Evolutionary conservation across 2,888 invertebrate genomes (phyloP), one percentile per base, ranked within the genome.

Genomic region (Aphidius colemani): DNA sequence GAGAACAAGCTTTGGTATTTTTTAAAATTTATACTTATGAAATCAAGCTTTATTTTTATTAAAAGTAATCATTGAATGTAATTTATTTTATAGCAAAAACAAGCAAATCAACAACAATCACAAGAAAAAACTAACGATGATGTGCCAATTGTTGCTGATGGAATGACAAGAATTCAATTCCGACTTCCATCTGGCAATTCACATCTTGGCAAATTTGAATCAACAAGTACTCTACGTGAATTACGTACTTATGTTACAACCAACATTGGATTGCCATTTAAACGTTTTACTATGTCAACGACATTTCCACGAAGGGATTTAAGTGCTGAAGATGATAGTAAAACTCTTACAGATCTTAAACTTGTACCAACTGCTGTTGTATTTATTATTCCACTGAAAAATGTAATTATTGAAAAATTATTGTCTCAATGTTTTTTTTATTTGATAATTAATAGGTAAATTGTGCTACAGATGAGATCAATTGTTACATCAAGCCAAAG

Each of bases 181-280:
- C 90, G 93, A 73, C 78, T 95, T 70, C 93, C 95, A 0, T 91
- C 93, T 80, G 96, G 96, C 1, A 86, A 88, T 0, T 87, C 90
- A 0, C 87, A 90, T 68, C 89, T 89, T 4, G 89, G 92, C 44
- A 88, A 88, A 70, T 95, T 96, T 78, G 85, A 88, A 43, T 88
- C 90, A 0, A 84, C 85, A 50, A 88, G 88, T 30, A 87, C 89
- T 0, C 83, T 96, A 4, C 84, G 83, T 0, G 85, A 86, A 30
- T 83, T 89, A 53, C 84, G 86, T 44, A 70, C 78, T 1, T 88
- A 87, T 67, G 85, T 88, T 6, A 77, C 83, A 0, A 81, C 84
- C n/a, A 86, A 86, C 65, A 75, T 87, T 45, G 83, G 85, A 72
- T 69, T 85, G 67, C 80, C 84, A 0, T 84, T 83, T 53, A 86